Evolutionary conservation across 1,140 invertebrate species (phyloP), one percentile per base, ranked within the genome.

Genomic region (Vollenhovia emeryi): DNA sequence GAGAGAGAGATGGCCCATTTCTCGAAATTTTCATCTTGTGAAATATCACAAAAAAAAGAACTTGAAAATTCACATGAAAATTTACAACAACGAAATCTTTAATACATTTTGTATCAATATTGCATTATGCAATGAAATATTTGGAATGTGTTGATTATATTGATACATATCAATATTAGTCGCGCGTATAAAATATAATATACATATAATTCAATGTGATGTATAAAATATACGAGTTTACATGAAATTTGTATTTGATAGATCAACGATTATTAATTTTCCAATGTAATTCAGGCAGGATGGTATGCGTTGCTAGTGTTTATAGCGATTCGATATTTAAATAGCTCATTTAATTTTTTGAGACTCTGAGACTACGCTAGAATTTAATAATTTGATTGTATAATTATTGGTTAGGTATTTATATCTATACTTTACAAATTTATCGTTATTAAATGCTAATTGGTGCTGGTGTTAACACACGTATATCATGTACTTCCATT

Each of bases 401-500:
- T 50, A 90, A 93, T 88, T 89, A 90, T 91, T 90, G 80, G 90
- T 91, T 80, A 87, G 83, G 55, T 91, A 92, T 93, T 93, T 93
- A 91, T 91, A 93, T 73, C 66, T 55, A 50, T 92, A 91, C 88
- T 87, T 92, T 91, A 89, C 89, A 91, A 73, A 91, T 90, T 91
- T 93, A 90, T 93, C 86, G 89, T 92, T 85, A 93, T 94, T 93
- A 93, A 93, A 94, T 93, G 91, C 91, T 94, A 92, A 93, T 94
- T 93, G 93, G 93, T 94, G 93, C 93, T 94, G 93, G 93, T 93
- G 90, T 91, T 92, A 89, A 92, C 86, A 88, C 9, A 59, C 69
- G 87, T n/a, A 83, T 78, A 57, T 84, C 57, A 78, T 84, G 73
- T 87, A 66, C 85, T 86, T 87, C 73, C 66, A 86, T 88, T 85